Percentiles rank a stretch among this genome's conserved stretches.
Conservation (phyloP, 2,113 vertebrate genomes). For the Trogon surrucura region DNA sequence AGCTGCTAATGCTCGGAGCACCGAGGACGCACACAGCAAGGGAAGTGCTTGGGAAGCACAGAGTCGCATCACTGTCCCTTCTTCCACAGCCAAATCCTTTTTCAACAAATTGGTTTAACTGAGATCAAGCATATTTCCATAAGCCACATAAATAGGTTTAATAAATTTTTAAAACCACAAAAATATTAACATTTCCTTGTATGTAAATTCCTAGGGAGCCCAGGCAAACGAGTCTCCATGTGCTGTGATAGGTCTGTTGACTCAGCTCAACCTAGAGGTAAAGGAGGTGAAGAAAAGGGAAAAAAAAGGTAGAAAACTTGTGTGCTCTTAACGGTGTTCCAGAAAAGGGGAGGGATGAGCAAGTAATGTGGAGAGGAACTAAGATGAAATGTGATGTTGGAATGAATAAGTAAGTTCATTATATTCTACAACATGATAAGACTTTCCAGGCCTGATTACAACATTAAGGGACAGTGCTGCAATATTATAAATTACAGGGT, state of each 20-base stretch:
- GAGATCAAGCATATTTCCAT: background rate
- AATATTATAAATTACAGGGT: conserved; percentile 76
- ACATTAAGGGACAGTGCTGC: conserved; percentile 62
- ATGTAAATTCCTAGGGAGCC: background rate
- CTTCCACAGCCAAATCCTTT: background rate
- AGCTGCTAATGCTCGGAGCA: background rate
- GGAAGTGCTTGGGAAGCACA: background rate
- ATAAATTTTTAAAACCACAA: background rate
- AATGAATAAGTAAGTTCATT: conserved; percentile 76
- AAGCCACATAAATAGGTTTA: background rate
- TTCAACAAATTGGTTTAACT: background rate
- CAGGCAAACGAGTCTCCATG: background rate
- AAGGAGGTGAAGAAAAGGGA: background rate
- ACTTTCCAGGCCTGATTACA: conserved; percentile 66
- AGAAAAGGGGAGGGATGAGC: background rate
- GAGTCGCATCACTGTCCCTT: background rate
- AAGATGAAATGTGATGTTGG: conserved; percentile 68
- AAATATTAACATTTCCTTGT: background rate
- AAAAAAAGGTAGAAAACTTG: background rate
- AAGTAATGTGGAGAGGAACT: conserved; percentile 49
- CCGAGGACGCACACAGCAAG: accelerated
- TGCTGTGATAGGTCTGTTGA: background rate
- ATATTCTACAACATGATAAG: conserved; percentile 72
- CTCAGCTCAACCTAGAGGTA: background rate
- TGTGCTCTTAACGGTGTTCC: background rate